Evolutionary conservation across 1,140 invertebrate species (phyloP).

Genomic region (Ditylenchus dipsaci): DNA sequence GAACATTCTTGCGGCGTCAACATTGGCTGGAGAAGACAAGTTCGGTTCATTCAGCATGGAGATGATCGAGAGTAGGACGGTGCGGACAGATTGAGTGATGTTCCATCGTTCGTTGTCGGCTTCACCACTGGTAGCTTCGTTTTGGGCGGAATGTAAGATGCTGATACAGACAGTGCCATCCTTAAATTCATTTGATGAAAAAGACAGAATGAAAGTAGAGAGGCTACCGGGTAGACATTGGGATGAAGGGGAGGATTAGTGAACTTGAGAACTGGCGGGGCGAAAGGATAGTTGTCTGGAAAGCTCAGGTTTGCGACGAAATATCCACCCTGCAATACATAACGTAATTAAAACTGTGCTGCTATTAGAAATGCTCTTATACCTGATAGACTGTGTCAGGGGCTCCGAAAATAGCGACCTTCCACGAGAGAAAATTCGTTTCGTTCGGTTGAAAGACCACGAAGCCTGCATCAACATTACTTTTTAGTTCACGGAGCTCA

Average conservation of each 20-base stretch:
- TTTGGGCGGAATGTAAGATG: slow-evolving; percentile 93
- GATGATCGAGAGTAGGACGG: slow-evolving; percentile 93
- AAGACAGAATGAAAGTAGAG: background rate
- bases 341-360: background rate
- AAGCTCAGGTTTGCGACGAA: slow-evolving; percentile 73
- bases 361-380: background rate
- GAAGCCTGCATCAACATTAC: background rate
- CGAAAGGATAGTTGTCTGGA: slow-evolving; percentile 71
- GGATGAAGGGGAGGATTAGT: slow-evolving; percentile 99
- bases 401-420: slow-evolving; percentile 96
- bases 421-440: slow-evolving; percentile 98
- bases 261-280: slow-evolving; percentile 91
- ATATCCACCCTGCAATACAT: slow-evolving; percentile 77
- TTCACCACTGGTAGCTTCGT: slow-evolving; percentile 96
- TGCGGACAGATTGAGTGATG: slow-evolving; percentile 96
- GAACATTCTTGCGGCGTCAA: slow-evolving; percentile 98
- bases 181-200: slow-evolving; percentile 63
- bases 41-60: slow-evolving; percentile 98
- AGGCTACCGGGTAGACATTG: slow-evolving; percentile 89
- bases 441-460: slow-evolving; percentile 69
- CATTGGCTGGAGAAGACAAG: slow-evolving; percentile 96
- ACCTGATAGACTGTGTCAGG: slow-evolving; percentile 86
- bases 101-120: slow-evolving; percentile 98
- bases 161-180: slow-evolving; percentile 99
- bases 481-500: background rate